Evolutionary conservation across 2,113 vertebrate genomes (phyloP), one percentile per base, ranked within the genome.

Genomic region (Forbesichthys agassizii): DNA sequence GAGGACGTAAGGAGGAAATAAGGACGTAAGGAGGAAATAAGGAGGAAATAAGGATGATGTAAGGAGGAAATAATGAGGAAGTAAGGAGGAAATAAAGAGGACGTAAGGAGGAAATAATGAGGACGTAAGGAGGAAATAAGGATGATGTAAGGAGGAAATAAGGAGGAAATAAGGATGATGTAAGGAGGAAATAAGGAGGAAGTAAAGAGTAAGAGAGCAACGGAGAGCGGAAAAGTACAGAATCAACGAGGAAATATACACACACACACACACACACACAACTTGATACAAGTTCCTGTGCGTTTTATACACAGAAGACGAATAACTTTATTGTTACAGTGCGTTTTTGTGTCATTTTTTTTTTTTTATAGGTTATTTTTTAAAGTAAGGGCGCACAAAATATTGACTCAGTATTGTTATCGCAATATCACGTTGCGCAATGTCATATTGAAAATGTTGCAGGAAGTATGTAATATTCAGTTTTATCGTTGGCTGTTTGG

Each of bases 201-300:
- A 20, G 4, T 55, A 8, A 18, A 51, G 33, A 4, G 12, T 27
- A n/a, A 56, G 36, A 58, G 27, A 52, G 6, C 47, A 65, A 48
- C 9, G 7, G 27, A 70, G 60, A 42, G 10, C 71, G 20, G 12
- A 53, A 46, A 69, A 67, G 71, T 42, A 8, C 10, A 57, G 9
- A 54, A 20, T 20, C 20, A 20, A 20, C 20, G 1, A 20, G 20
- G 20, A 20, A 20, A 20, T 20, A 16, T 1, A 20, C 20, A 20
- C 20, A 20, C 20, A 20, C 20, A 20, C 27, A 27, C 27, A 27
- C 27, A n/a, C 66, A 13, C 53, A 33, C 61, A 11, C 7, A 13
- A 14, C 14, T 53, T 16, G 52, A 53, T 53, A 13, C 12, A 11
- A 53, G 13, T 53, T 13, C 52, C 13, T 63, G 7, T 82, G 79